phyloP scores from a whole-genome alignment of 2,113 vertebrate genomes.

The Galeopterus variegatus region DNA sequence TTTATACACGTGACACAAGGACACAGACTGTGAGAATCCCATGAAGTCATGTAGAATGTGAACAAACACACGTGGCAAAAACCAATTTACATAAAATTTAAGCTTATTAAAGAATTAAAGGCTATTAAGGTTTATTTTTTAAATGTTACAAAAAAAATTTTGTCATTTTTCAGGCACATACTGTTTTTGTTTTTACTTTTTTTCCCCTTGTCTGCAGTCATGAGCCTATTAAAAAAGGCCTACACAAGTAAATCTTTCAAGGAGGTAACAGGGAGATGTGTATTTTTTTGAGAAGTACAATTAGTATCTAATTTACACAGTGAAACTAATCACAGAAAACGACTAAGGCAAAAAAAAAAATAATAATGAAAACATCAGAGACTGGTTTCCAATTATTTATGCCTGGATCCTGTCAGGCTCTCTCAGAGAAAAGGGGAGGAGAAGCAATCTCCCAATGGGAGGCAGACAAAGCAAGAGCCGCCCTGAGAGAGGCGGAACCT shows the following conservation, averaged over 20 bases:
- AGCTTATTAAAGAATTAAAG: slow-evolving; percentile 90
- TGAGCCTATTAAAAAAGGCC: slow-evolving; percentile 89
- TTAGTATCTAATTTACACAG: slow-evolving; percentile 87
- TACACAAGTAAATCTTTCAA: slow-evolving; percentile 85
- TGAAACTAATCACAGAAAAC: slow-evolving; percentile 85
- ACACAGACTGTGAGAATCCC: slow-evolving; percentile 93
- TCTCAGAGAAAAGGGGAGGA: slow-evolving; percentile 62
- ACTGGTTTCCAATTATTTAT: slow-evolving; percentile 75
- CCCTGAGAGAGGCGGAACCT: slow-evolving; percentile 78
- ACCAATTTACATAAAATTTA: slow-evolving; percentile 91
- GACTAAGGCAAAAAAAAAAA: slow-evolving; percentile 76
- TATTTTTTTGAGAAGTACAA: slow-evolving; percentile 88
- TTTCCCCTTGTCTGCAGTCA: slow-evolving; percentile 87
- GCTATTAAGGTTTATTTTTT: slow-evolving; percentile 91
- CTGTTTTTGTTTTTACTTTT: slow-evolving; percentile 86
- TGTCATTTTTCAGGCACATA: slow-evolving; percentile 94
- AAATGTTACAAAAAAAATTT: slow-evolving; percentile 90
- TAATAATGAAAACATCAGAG: slow-evolving; percentile 72
- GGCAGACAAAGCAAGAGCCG: slow-evolving; percentile 62
- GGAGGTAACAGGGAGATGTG: slow-evolving; percentile 89
- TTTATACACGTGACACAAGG: slow-evolving; percentile 94
- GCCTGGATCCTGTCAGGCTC: slow-evolving; percentile 79
- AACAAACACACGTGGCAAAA: slow-evolving; percentile 95
- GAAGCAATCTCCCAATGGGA: slow-evolving; percentile 49
- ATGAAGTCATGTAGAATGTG: slow-evolving; percentile 94